A percentile compares a stretch with the other conserved stretches of the same genome.
These are phyloP conservation scores for Luffia ferchaultella DNA, from an alignment of 2,888 invertebrate species.

Conservation along the genomic window DNA sequence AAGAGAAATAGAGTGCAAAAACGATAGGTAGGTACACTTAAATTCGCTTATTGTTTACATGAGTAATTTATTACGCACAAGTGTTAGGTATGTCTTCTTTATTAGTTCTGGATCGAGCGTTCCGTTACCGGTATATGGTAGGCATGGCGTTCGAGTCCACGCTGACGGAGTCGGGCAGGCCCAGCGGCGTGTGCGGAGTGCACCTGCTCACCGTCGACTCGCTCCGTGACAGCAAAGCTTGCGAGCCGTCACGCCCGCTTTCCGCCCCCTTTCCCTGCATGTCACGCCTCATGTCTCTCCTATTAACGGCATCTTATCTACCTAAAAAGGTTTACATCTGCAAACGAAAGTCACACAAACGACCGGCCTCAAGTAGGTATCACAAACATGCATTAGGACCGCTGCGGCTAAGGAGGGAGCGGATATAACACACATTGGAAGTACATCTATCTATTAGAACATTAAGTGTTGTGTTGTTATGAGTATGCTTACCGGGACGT, in stretches of 20 bases:
- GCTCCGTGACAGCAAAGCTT: constrained; percentile 74
- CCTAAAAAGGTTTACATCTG: constrained; percentile 52
- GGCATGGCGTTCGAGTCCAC: constrained; percentile 87
- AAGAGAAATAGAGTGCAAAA: too few species aligned
- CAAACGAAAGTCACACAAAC: constrained; percentile 31
- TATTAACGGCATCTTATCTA: constrained; percentile 54
- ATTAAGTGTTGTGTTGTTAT: background rate
- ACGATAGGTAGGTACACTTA: too few species aligned
- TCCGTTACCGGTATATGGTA: constrained; percentile 86
- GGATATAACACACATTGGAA: constrained; percentile 17
- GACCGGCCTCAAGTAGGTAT: constrained; percentile 20
- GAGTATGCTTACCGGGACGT: background rate
- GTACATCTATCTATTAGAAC: background rate
- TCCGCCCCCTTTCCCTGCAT: constrained; percentile 47
- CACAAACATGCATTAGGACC: constrained; percentile 14
- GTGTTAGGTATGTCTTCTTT: constrained; percentile 36
- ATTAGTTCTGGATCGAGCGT: constrained; percentile 21
- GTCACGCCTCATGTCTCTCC: constrained; percentile 53
- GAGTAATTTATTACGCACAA: too few species aligned
- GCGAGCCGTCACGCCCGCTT: constrained; percentile 35
- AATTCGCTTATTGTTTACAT: too few species aligned
- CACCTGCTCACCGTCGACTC: constrained; percentile 73
- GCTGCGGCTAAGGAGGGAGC: constrained; percentile 33
- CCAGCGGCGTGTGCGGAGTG: constrained; percentile 55
- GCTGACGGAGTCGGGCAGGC: constrained; percentile 77